These are phyloP conservation scores for Mesodorylaimus sp. DNA, from an alignment of 2,888 invertebrate genomes.

Conservation along the genomic window DNA sequence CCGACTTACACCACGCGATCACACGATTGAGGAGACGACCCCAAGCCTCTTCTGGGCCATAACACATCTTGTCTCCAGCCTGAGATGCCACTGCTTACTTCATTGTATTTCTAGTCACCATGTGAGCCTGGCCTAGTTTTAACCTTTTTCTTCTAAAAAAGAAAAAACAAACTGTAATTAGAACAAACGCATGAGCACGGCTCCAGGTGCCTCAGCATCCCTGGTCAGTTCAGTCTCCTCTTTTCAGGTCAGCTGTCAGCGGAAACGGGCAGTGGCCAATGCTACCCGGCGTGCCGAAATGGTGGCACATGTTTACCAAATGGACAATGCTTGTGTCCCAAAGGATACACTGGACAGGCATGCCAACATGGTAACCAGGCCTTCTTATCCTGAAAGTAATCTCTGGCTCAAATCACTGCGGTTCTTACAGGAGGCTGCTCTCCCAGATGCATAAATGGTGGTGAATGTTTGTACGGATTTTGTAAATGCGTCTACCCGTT, in stretches of 20 bases:
- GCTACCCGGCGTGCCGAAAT: slow-evolving; percentile 3
- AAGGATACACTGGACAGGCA: background rate
- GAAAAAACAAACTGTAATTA: background rate
- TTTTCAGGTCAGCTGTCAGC: background rate
- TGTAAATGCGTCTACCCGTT: background rate
- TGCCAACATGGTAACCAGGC: slow-evolving; percentile 3
- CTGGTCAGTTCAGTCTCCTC: too few relatives aligned
- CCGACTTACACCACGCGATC: too few relatives aligned
- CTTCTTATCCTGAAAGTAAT: background rate
- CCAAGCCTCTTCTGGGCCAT: too few relatives aligned
- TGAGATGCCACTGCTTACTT: too few relatives aligned
- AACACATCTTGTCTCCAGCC: too few relatives aligned
- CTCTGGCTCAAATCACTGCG: background rate
- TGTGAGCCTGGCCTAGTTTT: too few relatives aligned
- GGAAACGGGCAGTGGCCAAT: background rate
- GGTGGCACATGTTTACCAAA: background rate
- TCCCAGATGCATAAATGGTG: slow-evolving; percentile 2
- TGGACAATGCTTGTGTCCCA: background rate
- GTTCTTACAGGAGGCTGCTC: slow-evolving; percentile 3
- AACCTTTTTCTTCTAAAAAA: background rate
- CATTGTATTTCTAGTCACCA: too few relatives aligned
- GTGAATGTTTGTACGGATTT: slow-evolving; percentile 1
- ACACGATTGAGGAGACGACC: too few relatives aligned
- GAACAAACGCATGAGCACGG: background rate
- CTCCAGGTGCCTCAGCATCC: too few relatives aligned